Conservation (phyloP, 2,113 vertebrate genomes). For the Hylia prasina region DNA sequence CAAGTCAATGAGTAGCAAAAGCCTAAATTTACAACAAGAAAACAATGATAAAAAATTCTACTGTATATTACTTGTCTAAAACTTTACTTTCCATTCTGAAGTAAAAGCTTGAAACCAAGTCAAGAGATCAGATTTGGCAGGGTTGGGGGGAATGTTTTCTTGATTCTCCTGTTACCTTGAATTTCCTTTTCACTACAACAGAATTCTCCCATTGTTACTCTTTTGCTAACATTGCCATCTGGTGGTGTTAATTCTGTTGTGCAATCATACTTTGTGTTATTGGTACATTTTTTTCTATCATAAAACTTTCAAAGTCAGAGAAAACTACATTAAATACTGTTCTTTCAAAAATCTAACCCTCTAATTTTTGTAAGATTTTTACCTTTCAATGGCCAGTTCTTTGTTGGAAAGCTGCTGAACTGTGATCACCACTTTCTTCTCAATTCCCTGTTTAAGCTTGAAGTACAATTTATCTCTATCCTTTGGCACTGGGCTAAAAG, state of each 20-base stretch:
- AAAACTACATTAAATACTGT: neutral
- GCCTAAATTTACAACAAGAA: neutral
- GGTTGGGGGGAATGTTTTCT: neutral
- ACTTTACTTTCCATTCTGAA: neutral
- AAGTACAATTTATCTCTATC: slow-evolving; percentile 97
- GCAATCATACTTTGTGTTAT: neutral
- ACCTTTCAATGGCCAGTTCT: slow-evolving; percentile 95
- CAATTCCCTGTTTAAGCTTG: slow-evolving; percentile 91
- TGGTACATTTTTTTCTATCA: neutral
- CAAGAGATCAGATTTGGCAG: neutral
- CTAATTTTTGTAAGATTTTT: neutral
- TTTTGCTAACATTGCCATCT: slow-evolving; percentile 72
- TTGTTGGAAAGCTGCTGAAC: slow-evolving; percentile 94
- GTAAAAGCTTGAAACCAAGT: neutral
- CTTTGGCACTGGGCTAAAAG: slow-evolving; percentile 90
- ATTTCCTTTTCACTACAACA: neutral
- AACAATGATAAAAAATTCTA: neutral
- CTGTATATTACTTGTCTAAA: neutral
- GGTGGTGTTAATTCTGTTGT: slow-evolving; percentile 17
- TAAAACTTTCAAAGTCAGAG: neutral
- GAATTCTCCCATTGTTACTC: neutral
- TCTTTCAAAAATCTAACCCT: neutral
- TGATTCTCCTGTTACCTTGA: neutral
- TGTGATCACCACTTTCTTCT: slow-evolving; percentile 92
- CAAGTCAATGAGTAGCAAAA: neutral